These are phyloP conservation scores for Drosophila anomalata DNA, from an alignment of 2,888 invertebrate genomes.

Conservation along the genomic window DNA sequence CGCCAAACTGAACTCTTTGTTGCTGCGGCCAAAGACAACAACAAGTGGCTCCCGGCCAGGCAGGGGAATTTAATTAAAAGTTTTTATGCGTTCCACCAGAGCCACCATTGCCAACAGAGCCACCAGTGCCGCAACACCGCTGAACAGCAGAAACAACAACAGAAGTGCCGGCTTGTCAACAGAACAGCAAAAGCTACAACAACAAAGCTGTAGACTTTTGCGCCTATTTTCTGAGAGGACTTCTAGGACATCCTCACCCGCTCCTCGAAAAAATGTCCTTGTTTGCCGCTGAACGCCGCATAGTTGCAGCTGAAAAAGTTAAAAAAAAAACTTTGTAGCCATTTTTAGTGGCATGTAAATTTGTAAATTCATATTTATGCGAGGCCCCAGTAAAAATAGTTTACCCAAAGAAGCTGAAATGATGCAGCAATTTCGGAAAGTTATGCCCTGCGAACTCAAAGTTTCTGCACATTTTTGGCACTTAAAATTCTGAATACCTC, in stretches of 20 bases:
- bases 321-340: conserved; percentile 26
- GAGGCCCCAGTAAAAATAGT: conserved; percentile 18
- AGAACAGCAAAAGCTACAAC: conserved; percentile 16
- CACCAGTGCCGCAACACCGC: conserved; percentile 32
- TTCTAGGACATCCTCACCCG: background rate
- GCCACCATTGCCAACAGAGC: conserved; percentile 31
- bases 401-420: conserved; percentile 48
- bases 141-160: conserved; percentile 20
- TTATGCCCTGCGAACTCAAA: conserved; percentile 50
- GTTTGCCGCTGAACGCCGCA: conserved; percentile 49
- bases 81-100: conserved; percentile 50
- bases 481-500: conserved; percentile 31
- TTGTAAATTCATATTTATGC: conserved; percentile 44
- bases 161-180: conserved; percentile 25
- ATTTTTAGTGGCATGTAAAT: conserved; percentile 64
- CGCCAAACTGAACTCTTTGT: conserved; percentile 43
- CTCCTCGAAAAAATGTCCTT: conserved; percentile 23
- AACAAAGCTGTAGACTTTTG: conserved; percentile 42
- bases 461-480: conserved; percentile 50
- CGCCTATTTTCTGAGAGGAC: conserved; percentile 44
- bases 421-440: conserved; percentile 66
- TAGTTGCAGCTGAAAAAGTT: conserved; percentile 28
- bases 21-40: conserved; percentile 28
- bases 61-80: conserved; percentile 73
- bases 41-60: conserved; percentile 42